Evolutionary conservation across 2,113 vertebrate species (phyloP), one percentile per base, ranked within the genome.

Genomic region (Apteryx mantelli): DNA sequence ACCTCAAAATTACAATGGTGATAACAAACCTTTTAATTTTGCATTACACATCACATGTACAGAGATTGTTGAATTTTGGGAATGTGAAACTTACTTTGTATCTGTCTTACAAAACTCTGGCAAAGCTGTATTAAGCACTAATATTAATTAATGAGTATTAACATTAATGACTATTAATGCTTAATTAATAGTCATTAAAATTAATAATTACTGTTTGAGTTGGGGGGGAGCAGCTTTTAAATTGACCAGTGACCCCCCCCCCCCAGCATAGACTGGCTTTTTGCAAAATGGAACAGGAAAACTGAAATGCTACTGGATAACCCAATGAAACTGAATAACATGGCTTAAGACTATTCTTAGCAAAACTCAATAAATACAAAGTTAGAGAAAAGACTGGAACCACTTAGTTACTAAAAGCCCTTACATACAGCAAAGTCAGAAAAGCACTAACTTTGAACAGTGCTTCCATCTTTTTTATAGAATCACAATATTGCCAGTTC

Each of bases 11-110:
- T 85, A 76, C 81, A 92, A 50, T 69, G 75, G 21, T 30, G 86
- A 96, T 34, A 79, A 81, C 38, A 77, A 81, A 88, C 71, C 21
- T 88, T 70, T 97, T 83, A 66, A 94, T 92, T 93, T 89, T 95
- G 65, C 40, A 88, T 36, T 65, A 55, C 64, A 56, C 48, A 93
- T 22, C 40, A 44, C 46, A 68, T 34, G 14, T 64, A 75, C 69
- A 92, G 76, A 83, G 89, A 69, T 25, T 42, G 44, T 4, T 2
- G 5, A 91, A 84, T 25, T 95, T 91, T 87, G 89, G 16, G n/a
- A 95, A 91, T 94, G 74, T 84, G 52, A 94, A 18, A 96, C 69
- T 82, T 88, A 70, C 50, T 88, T 92, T 96, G 64, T 76, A 94
- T 85, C 86, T 79, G 63, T 26, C 86, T 92, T 84, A 53, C 50